Conservation (phyloP, 1,140 invertebrate genomes). For the Palaemon carinicauda region DNA sequence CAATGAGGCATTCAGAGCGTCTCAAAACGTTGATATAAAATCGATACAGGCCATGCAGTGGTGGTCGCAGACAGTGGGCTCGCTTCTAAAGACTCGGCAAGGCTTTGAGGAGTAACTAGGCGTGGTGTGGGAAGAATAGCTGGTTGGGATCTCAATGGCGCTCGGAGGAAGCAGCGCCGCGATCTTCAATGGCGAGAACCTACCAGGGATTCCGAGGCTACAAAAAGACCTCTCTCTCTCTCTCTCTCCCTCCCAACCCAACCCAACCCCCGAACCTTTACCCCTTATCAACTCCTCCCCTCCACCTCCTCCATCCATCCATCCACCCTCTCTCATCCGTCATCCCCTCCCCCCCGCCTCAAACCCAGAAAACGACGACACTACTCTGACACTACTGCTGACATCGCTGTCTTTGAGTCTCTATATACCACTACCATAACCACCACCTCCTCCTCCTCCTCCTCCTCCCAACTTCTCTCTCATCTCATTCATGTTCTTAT, state of each 20-base stretch:
- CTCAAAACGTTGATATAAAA: conserved; percentile 10
- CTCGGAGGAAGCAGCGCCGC: neutral
- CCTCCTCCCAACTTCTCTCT: neutral
- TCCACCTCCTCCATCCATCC: too few relatives aligned
- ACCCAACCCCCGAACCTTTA: too few relatives aligned
- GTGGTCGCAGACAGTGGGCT: neutral
- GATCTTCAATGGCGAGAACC: neutral
- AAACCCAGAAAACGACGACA: neutral
- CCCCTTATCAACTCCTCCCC: too few relatives aligned
- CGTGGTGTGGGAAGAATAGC: conserved; percentile 5
- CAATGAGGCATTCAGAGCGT: conserved; percentile 11
- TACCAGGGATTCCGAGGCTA: neutral
- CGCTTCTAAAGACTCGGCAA: neutral
- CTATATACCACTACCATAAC: neutral
- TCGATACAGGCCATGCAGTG: conserved; percentile 8
- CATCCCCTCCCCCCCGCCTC: too few relatives aligned
- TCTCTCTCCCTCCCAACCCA: too few relatives aligned
- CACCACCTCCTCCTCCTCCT: neutral
- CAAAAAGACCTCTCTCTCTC: neutral
- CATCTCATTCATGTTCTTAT: neutral
- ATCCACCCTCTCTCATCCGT: too few relatives aligned
- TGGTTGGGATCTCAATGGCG: neutral
- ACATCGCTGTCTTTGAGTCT: neutral
- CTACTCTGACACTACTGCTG: neutral
- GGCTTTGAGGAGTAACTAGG: conserved; percentile 11